These are phyloP conservation scores for Yponomeuta cagnagella DNA, from an alignment of 2,888 invertebrate species.

Conservation along the genomic window DNA sequence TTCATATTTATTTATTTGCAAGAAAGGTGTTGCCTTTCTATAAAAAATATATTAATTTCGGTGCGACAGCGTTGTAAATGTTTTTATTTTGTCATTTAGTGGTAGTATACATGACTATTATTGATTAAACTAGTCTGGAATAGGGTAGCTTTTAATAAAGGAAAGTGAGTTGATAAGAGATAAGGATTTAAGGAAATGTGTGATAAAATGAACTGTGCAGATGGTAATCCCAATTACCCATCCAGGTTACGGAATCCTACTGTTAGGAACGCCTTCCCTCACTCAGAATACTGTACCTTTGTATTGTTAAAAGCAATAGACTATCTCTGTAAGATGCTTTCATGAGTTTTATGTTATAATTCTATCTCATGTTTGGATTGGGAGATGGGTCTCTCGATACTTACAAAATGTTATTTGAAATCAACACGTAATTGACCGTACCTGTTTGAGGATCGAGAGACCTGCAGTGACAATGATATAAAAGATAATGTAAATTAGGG, in stretches of 20 bases:
- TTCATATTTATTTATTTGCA: not conserved
- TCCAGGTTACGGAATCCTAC: conserved; percentile 6
- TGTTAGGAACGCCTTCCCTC: conserved; percentile 12
- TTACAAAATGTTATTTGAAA: too few relatives aligned
- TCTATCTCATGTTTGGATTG: conserved; percentile 17
- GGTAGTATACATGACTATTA: not conserved
- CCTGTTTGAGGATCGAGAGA: too few relatives aligned
- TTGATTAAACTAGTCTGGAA: not conserved
- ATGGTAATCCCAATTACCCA: not conserved
- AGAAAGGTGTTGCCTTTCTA: not conserved
- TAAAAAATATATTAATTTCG: not conserved
- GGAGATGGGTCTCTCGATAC: conserved; percentile 10
- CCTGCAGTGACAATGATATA: too few relatives aligned
- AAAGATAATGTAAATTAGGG: too few relatives aligned
- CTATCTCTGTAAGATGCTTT: conserved; percentile 17
- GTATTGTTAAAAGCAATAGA: conserved; percentile 20
- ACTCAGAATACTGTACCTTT: conserved; percentile 17
- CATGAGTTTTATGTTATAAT: conserved; percentile 17
- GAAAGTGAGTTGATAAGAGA: conserved; percentile 22
- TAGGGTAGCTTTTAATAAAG: not conserved
- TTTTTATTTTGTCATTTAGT: not conserved
- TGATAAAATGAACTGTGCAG: not conserved
- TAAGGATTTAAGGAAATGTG: not conserved
- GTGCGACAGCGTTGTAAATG: not conserved
- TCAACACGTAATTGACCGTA: too few relatives aligned